Base-by-base conservation (phyloP, 1,140 invertebrate genomes). In the Asobara japonica region DNA sequence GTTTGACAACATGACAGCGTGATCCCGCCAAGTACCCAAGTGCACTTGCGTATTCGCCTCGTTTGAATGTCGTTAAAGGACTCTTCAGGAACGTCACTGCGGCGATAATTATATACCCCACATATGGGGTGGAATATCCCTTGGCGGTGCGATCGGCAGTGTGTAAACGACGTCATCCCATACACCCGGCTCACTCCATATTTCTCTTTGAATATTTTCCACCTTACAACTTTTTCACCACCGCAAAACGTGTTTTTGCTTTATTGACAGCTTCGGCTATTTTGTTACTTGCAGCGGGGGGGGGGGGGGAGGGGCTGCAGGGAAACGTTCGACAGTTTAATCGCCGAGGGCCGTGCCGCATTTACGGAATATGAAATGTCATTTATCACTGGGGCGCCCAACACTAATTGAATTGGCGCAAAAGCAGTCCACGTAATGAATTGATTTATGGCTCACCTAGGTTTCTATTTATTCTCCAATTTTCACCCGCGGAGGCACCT, bases 101-200 rank as follows among this genome's bases (percentile, higher is more conserved):
- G 62, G 41, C n/a, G 1, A 45, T 71, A 71, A 71, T 71, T 71
- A 71, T 71, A 71, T 48, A 65, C 13, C 29, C 29, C 61, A 31
- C 38, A 30, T 51, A 71, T 65, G 48, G 25, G 27, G n/a, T 18
- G 10, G 18, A 18, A 16, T 11, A 25, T 61, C 65, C 41, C 29
- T 36, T 25, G 22, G n/a, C 62, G 25, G 69, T 11, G 16, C 65
- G 20, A 61, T 71, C 30, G 38, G 22, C 36, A 71, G 27, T 62
- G 69, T 65, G 69, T 71, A 71, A 71, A 71, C 38, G 69, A 51
- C 69, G 61, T 65, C 61, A 65, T 61, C 65, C 51, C 30, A n/a
- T 69, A 69, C 67, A 61, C 67, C 67, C 51, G 30, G 31, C 61
- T 41, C 10, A 41, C 60, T 70, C 16, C 1, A 41, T 45, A 41